Percentiles rank a stretch among this genome's conserved stretches.
phyloP scores from a whole-genome alignment of 2,888 invertebrate genomes.

The Portevinia maculata region DNA sequence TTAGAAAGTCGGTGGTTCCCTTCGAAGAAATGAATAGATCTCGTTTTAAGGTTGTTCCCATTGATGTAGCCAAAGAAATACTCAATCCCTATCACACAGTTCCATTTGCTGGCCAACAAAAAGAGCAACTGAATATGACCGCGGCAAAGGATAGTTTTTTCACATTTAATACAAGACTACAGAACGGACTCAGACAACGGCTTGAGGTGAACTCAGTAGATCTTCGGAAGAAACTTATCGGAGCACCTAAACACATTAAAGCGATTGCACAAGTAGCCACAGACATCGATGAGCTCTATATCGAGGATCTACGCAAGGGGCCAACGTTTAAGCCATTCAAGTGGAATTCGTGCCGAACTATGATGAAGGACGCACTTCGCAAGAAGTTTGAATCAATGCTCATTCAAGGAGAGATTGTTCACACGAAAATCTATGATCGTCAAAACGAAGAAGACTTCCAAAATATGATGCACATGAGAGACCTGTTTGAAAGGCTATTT shows the following conservation, averaged over 20 bases:
- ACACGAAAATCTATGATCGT: constrained; percentile 79
- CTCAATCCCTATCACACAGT: constrained; percentile 79
- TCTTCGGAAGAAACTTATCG: constrained; percentile 77
- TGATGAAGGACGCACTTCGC: constrained; percentile 79
- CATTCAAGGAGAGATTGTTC: constrained; percentile 80
- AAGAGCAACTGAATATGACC: constrained; percentile 78
- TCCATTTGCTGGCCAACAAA: constrained; percentile 80
- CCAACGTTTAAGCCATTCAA: constrained; percentile 79
- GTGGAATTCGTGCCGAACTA: constrained; percentile 77
- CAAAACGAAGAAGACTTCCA: constrained; percentile 79
- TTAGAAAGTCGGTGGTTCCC: constrained; percentile 81
- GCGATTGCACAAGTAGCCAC: constrained; percentile 79
- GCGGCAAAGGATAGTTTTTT: constrained; percentile 80
- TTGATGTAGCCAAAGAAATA: constrained; percentile 78
- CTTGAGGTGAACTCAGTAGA: constrained; percentile 78
- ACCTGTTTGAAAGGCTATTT: constrained; percentile 79
- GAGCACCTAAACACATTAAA: constrained; percentile 75
- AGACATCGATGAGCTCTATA: constrained; percentile 81
- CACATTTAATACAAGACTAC: constrained; percentile 79
- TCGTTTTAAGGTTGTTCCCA: constrained; percentile 78
- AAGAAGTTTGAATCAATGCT: constrained; percentile 80
- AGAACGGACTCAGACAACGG: constrained; percentile 79
- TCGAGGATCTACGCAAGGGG: constrained; percentile 79
- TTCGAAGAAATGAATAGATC: constrained; percentile 81
- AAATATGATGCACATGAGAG: constrained; percentile 77